Percentiles rank a stretch among this genome's conserved stretches.
Evolutionary conservation across 2,888 invertebrate species (phyloP).

Genomic region (Macaria notata): DNA sequence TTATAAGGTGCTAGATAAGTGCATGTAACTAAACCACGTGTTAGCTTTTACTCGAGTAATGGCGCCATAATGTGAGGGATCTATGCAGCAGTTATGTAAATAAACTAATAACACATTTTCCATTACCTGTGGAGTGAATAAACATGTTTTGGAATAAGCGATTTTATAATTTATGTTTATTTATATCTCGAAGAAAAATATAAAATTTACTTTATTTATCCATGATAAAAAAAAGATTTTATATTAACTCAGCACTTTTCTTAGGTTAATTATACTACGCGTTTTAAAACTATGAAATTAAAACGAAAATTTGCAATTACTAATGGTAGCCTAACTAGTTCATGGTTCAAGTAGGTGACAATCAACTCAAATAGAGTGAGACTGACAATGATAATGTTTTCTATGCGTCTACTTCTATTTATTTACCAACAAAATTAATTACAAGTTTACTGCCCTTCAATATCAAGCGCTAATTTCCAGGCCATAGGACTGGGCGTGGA

Average conservation of each 20-base stretch:
- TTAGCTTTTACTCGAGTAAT: constrained; percentile 30
- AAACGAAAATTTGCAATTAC: too few species aligned
- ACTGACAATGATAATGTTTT: too few species aligned
- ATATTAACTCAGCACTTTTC: too few species aligned
- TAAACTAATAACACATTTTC: constrained; percentile 9
- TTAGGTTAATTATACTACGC: neutral
- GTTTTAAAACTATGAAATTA: neutral
- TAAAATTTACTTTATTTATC: neutral
- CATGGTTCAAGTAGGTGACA: too few species aligned
- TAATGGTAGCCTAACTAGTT: too few species aligned
- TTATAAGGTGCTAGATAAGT: constrained; percentile 12
- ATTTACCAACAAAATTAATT: neutral
- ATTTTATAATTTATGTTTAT: constrained; percentile 1
- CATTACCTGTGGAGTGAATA: constrained; percentile 11
- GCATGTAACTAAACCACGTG: constrained; percentile 28
- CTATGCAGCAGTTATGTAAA: constrained; percentile 30
- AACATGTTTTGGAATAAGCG: constrained; percentile 4
- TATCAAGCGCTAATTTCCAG: constrained; percentile 19
- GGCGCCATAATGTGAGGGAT: constrained; percentile 24
- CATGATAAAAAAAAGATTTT: too few species aligned
- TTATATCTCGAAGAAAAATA: neutral
- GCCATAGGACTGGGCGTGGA: constrained; percentile 35
- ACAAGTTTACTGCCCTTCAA: constrained; percentile 7
- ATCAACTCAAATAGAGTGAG: too few species aligned
- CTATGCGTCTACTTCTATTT: too few species aligned